Conservation (phyloP, 2,113 vertebrate genomes). For the Murina feae region DNA sequence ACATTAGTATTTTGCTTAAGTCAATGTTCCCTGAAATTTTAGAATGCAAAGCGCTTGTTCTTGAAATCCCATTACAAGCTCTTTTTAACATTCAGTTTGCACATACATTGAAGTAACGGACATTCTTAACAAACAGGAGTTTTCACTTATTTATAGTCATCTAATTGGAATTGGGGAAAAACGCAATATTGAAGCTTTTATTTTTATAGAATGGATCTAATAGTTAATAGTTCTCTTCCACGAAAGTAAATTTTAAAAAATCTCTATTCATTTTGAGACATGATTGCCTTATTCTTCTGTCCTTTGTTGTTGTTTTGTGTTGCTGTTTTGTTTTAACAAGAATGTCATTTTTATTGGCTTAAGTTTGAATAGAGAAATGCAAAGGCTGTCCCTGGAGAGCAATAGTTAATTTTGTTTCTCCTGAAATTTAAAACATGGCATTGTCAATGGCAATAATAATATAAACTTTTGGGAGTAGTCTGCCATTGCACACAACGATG, state of each 20-base stretch:
- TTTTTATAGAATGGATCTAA: background rate
- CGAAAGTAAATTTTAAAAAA: background rate
- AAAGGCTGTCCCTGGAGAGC: background rate
- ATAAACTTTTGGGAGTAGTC: background rate
- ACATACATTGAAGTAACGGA: slow-evolving; percentile 24
- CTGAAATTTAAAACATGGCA: background rate
- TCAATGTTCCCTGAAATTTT: slow-evolving; percentile 34
- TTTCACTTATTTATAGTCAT: slow-evolving; percentile 34
- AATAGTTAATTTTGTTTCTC: background rate
- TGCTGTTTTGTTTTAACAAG: background rate
- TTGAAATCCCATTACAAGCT: background rate
- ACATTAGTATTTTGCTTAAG: slow-evolving; percentile 43
- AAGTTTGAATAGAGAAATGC: background rate
- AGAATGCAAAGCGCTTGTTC: slow-evolving; percentile 23
- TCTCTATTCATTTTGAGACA: background rate
- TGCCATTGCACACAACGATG: background rate
- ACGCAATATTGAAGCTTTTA: background rate
- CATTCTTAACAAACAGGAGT: background rate
- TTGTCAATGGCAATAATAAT: background rate
- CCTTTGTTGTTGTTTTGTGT: background rate
- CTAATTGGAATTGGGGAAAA: slow-evolving; percentile 3
- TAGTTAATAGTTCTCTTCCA: background rate
- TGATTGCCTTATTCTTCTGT: background rate
- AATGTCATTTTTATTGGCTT: slow-evolving; percentile 1
- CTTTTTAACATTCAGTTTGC: slow-evolving; percentile 1